Evolutionary conservation across 2,797 vertebrate species (phyloP).

Genomic region (Sciaenops ocellatus): DNA sequence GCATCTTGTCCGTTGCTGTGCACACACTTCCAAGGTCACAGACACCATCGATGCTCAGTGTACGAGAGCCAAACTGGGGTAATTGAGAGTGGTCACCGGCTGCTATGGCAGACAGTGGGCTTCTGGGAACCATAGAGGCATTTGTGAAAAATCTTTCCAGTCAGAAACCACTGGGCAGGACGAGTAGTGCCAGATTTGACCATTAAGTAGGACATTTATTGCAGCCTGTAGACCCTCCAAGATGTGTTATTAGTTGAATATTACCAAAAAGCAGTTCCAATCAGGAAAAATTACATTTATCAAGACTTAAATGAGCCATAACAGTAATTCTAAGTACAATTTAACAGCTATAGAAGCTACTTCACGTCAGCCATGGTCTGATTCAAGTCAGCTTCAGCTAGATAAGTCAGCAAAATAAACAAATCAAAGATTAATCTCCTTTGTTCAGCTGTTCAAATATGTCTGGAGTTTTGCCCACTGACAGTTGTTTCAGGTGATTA

Average conservation of each 20-base stretch:
- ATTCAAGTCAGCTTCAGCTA: neutral
- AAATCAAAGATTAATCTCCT: no score
- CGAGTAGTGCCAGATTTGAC: conserved; percentile 20
- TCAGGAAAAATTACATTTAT: neutral
- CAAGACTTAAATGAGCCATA: neutral
- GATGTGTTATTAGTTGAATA: neutral
- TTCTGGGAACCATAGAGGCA: conserved; percentile 32
- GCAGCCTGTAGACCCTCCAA: no score
- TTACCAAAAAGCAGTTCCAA: neutral
- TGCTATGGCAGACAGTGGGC: conserved; percentile 17
- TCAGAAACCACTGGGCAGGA: conserved; percentile 28
- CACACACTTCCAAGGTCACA: conserved; percentile 68
- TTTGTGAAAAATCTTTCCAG: conserved; percentile 37
- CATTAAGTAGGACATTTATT: neutral
- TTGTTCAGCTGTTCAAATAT: neutral
- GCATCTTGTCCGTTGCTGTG: conserved; percentile 54
- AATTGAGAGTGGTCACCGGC: conserved; percentile 48
- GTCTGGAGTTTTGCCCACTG: neutral
- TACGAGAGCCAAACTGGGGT: conserved; percentile 41
- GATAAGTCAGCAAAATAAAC: neutral
- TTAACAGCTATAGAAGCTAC: neutral
- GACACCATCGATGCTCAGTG: conserved; percentile 24
- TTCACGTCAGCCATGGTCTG: neutral
- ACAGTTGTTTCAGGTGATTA: neutral
- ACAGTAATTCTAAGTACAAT: neutral